A percentile compares a stretch with the other conserved stretches of the same genome.
Conservation (phyloP, 2,888 invertebrate genomes). For the Drosophila limbata region DNA sequence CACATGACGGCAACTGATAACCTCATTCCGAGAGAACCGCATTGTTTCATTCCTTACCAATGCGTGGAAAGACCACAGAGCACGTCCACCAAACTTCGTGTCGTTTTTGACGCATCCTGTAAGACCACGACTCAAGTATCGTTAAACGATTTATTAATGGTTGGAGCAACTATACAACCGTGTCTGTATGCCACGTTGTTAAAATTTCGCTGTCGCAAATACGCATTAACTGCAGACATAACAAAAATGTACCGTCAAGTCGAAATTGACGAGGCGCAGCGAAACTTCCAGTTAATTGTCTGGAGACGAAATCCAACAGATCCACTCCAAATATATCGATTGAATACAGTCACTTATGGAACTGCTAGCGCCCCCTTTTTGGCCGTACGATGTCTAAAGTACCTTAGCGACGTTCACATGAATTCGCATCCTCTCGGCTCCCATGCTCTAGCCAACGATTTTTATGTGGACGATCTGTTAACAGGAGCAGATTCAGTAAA, state of each 20-base stretch:
- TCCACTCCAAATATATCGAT: neutral
- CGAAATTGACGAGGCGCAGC: neutral
- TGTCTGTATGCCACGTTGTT: neutral
- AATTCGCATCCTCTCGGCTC: no score
- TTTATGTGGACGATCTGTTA: no score
- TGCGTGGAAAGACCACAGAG: constrained; percentile 6
- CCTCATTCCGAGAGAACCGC: neutral
- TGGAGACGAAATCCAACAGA: no score
- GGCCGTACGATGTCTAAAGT: no score
- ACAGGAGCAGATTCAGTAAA: no score
- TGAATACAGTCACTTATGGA: neutral
- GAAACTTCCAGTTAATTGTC: neutral
- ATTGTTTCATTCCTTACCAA: constrained; percentile 12
- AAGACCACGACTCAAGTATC: neutral
- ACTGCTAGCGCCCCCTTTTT: neutral
- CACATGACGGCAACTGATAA: no score
- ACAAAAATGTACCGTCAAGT: neutral
- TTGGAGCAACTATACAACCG: neutral
- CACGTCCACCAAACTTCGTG: neutral
- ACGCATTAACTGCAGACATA: neutral
- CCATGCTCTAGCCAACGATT: no score
- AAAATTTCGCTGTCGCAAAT: neutral
- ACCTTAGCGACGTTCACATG: no score
- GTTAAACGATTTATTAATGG: neutral
- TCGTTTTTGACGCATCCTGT: neutral